phyloP scores from a whole-genome alignment of 2,888 invertebrate species.

The Dasypolia templi region DNA sequence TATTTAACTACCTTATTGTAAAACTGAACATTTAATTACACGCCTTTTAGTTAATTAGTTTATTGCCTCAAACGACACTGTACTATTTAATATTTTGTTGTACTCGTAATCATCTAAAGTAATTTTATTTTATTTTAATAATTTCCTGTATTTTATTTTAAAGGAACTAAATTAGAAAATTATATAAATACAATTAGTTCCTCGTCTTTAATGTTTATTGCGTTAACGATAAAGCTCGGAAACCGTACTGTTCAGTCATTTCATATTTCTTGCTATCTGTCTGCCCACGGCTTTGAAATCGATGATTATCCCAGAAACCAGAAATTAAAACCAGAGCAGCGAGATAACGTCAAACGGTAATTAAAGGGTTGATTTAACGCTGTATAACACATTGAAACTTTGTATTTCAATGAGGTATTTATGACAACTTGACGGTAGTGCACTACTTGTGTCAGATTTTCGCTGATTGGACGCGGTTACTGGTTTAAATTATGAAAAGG shows the following conservation, averaged over 20 bases:
- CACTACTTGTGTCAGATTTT: constrained; percentile 34
- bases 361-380: constrained; percentile 53
- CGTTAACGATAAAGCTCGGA: constrained; percentile 24
- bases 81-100: constrained; percentile 14
- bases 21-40: constrained; percentile 25
- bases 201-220: constrained; percentile 34
- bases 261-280: constrained; percentile 47
- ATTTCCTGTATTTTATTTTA: constrained; percentile 46
- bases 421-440: constrained; percentile 48
- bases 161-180: constrained; percentile 14
- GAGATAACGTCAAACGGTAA: constrained; percentile 59
- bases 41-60: constrained; percentile 12
- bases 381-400: constrained; percentile 48
- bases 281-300: constrained; percentile 40
- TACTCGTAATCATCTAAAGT: constrained; percentile 9
- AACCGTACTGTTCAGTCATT: constrained; percentile 51
- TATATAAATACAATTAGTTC: constrained; percentile 15
- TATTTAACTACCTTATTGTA: constrained; percentile 10
- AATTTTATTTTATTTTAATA: constrained; percentile 6
- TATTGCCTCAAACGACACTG: neutral
- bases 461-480: neutral
- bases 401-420: constrained; percentile 45
- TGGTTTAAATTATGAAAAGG: constrained; percentile 8
- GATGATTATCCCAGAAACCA: constrained; percentile 41
- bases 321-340: constrained; percentile 50